A percentile compares a stretch with the other conserved stretches of the same genome.
phyloP scores from a whole-genome alignment of 2,113 vertebrate species.

The Bucco capensis region DNA sequence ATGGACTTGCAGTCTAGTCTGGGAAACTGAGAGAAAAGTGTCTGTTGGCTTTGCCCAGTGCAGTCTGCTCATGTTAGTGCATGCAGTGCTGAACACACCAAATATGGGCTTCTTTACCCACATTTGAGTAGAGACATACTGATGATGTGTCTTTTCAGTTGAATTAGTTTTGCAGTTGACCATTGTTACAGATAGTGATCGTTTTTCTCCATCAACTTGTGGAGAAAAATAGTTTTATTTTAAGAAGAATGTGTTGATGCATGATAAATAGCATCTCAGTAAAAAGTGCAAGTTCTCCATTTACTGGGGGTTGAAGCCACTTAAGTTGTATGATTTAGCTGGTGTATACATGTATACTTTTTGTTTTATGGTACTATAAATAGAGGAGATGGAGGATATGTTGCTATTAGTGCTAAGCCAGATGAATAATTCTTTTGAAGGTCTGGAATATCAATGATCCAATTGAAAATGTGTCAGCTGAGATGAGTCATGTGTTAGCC shows the following conservation, averaged over 20 bases:
- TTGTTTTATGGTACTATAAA: background rate
- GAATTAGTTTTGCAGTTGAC: background rate
- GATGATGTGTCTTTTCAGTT: background rate
- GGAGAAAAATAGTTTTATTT: background rate
- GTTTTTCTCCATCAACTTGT: background rate
- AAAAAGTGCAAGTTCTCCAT: background rate
- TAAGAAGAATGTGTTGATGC: background rate
- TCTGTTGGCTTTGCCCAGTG: background rate
- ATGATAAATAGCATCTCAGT: background rate
- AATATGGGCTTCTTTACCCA: background rate
- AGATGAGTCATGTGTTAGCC: constrained; percentile 63
- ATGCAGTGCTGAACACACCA: background rate
- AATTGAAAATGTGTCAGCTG: constrained; percentile 45
- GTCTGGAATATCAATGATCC: constrained; percentile 52
- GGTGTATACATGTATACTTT: background rate
- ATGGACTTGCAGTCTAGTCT: background rate
- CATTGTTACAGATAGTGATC: background rate
- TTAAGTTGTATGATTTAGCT: too few relatives aligned
- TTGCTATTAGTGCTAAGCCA: background rate
- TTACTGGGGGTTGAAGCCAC: too few relatives aligned
- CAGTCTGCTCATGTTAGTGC: rapidly evolving
- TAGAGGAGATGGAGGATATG: background rate
- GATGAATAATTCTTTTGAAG: constrained; percentile 38
- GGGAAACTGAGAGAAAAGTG: background rate
- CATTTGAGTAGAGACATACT: background rate